Evolutionary conservation across 2,888 invertebrate genomes (phyloP).

Genomic region (Trichacis sp.): DNA sequence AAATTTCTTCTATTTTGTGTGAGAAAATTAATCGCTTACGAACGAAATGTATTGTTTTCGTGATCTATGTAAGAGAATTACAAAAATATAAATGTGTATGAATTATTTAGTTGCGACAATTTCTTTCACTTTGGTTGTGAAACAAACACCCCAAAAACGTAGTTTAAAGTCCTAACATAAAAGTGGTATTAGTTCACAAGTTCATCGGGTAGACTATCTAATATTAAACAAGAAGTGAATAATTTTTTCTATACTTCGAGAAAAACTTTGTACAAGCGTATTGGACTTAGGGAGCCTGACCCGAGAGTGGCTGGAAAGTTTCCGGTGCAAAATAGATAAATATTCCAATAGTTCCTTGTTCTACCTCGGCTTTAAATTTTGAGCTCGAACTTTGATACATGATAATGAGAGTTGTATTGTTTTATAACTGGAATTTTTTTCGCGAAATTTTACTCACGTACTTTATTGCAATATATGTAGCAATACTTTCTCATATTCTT

Average conservation of each 20-base stretch:
- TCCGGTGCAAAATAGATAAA: conserved; percentile 10
- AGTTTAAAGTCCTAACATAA: too few relatives aligned
- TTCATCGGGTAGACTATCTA: conserved; percentile 17
- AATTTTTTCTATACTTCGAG: conserved; percentile 20
- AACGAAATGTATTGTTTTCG: too few relatives aligned
- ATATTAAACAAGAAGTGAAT: conserved; percentile 20
- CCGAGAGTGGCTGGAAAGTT: conserved; percentile 13
- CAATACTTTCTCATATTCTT: too few relatives aligned
- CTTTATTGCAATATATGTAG: too few relatives aligned
- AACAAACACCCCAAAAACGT: too few relatives aligned
- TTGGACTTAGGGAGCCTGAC: conserved; percentile 19
- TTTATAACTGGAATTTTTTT: conserved; percentile 4
- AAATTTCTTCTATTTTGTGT: too few relatives aligned
- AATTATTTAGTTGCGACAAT: too few relatives aligned
- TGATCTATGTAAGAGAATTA: too few relatives aligned
- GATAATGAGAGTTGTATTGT: conserved; percentile 1
- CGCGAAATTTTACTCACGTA: background rate
- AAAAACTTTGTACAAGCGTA: conserved; percentile 22
- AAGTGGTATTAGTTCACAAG: conserved; percentile 13
- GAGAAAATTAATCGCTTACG: too few relatives aligned
- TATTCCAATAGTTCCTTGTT: background rate
- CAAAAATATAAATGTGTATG: too few relatives aligned
- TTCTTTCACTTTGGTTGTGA: too few relatives aligned
- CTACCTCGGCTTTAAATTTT: background rate
- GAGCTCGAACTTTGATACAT: background rate